A percentile compares a stretch with the other conserved stretches of the same genome.
phyloP scores from a whole-genome alignment of 2,797 vertebrate genomes.

The Psittacula echo region DNA sequence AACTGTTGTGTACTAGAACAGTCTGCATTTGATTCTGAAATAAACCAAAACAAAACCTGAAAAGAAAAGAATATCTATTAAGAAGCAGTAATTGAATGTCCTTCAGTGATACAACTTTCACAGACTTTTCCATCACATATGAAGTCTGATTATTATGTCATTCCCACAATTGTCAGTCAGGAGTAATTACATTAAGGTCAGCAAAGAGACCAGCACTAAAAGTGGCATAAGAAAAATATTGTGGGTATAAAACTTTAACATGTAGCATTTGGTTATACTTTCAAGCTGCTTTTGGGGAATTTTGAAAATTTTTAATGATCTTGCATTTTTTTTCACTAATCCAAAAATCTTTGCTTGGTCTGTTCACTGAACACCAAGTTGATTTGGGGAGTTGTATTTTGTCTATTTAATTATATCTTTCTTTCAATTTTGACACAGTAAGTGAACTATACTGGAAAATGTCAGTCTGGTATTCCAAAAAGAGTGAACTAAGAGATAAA shows the following conservation, averaged over 20 bases:
- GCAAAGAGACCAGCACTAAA: neutral
- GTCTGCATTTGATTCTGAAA: neutral
- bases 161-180: neutral
- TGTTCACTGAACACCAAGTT: neutral
- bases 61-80: constrained; percentile 1
- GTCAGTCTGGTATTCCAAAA: neutral
- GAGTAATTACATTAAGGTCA: neutral
- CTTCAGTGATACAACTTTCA: neutral
- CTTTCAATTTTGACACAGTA: neutral
- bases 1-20: neutral
- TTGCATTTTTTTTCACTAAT: neutral
- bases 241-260: neutral
- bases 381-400: neutral
- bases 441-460: neutral
- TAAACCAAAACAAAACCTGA: constrained; percentile 15
- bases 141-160: neutral
- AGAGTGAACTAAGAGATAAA: neutral
- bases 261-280: neutral
- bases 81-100: neutral
- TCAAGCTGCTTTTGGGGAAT: neutral
- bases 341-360: neutral
- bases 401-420: neutral
- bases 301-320: neutral
- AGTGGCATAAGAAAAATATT: neutral
- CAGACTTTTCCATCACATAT: neutral